These are phyloP conservation scores for Bufotes viridis DNA, from an alignment of 2,797 vertebrate genomes.

Conservation along the genomic window DNA sequence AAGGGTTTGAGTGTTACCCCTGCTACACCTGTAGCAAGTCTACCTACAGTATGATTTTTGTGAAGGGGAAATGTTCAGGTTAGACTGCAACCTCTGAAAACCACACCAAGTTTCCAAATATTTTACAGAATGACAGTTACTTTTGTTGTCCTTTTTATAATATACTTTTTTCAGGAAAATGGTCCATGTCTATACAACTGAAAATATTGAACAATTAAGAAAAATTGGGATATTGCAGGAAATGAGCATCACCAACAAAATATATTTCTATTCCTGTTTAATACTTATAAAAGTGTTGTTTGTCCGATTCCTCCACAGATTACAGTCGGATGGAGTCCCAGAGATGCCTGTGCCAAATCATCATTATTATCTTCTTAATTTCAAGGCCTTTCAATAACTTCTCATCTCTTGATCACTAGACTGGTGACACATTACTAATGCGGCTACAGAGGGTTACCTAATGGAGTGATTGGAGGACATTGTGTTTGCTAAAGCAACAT, in stretches of 20 bases:
- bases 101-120: not conserved
- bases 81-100: not conserved
- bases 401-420: not conserved
- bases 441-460: no score
- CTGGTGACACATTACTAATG: not conserved
- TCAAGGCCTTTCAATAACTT: not conserved
- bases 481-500: no score
- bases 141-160: not conserved
- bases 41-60: not conserved
- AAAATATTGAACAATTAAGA: not conserved
- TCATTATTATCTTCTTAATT: not conserved
- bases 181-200: not conserved
- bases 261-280: not conserved
- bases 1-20: no score
- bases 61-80: not conserved
- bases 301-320: no score
- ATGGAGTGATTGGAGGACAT: no score
- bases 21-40: no score
- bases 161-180: not conserved
- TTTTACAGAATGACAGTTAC: not conserved
- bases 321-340: no score
- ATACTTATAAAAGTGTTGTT: no score
- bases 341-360: not conserved
- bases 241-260: not conserved
- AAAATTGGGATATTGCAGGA: not conserved